These are phyloP conservation scores for Australoheros scitulus DNA, from an alignment of 2,113 vertebrate species.

Conservation along the genomic window DNA sequence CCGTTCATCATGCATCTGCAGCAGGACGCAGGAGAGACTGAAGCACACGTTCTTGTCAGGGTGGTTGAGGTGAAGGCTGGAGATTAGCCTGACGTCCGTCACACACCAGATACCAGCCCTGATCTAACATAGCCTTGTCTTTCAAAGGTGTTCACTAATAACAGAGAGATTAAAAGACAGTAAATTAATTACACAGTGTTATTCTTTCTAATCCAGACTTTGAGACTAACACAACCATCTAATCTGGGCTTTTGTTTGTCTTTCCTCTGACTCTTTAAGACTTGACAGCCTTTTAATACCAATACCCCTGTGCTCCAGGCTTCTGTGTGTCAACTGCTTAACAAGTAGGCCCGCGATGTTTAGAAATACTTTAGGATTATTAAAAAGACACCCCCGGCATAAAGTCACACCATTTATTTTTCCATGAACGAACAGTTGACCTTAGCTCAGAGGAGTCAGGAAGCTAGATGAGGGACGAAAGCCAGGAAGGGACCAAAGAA, in stretches of 20 bases:
- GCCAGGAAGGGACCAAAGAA: not conserved
- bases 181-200: not conserved
- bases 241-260: constrained; percentile 7
- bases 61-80: not conserved
- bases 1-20: not conserved
- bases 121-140: constrained; percentile 4
- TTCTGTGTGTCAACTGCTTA: constrained; percentile 12
- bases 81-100: not conserved
- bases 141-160: not conserved
- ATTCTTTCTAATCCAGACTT: constrained; percentile 21
- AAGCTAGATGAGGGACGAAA: not conserved
- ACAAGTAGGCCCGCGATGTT: not conserved
- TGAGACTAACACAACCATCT: not conserved
- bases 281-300: not conserved
- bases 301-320: not conserved
- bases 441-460: constrained; percentile 7
- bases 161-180: constrained; percentile 13
- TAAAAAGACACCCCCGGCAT: not conserved
- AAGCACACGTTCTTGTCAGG: not conserved
- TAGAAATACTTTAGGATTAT: constrained; percentile 19
- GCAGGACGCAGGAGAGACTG: not conserved
- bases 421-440: constrained; percentile 18
- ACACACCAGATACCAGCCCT: not conserved
- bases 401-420: constrained; percentile 34
- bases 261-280: not conserved